A percentile compares a stretch with the other conserved stretches of the same genome.
These are phyloP conservation scores for Polylopha cassiicola DNA, from an alignment of 2,888 invertebrate species.

Conservation along the genomic window DNA sequence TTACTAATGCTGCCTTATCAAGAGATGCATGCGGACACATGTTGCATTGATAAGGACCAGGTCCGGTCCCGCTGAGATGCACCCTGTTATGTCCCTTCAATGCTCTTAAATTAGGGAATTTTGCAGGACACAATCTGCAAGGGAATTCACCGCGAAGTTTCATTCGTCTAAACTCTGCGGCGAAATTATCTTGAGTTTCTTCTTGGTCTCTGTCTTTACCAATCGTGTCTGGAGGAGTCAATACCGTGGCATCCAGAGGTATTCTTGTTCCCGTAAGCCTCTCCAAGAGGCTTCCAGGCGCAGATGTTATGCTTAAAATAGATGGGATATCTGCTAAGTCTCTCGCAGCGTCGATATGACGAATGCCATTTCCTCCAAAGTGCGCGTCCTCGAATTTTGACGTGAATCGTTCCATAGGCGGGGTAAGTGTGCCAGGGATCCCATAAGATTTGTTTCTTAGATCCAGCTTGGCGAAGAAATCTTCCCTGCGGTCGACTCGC, in stretches of 20 bases:
- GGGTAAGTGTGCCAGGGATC: slow-evolving; percentile 64
- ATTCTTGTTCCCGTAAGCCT: slow-evolving; percentile 74
- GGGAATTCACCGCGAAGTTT: slow-evolving; percentile 93
- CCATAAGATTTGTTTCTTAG: slow-evolving; percentile 82
- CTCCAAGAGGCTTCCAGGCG: slow-evolving; percentile 80
- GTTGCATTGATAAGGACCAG: slow-evolving; percentile 93
- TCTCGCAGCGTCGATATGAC: slow-evolving; percentile 78
- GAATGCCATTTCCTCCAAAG: slow-evolving; percentile 53
- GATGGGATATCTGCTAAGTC: slow-evolving; percentile 92
- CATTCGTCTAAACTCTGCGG: slow-evolving; percentile 92
- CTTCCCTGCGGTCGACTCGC: slow-evolving; percentile 79
- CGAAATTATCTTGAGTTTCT: slow-evolving; percentile 89
- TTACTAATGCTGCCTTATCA: slow-evolving; percentile 93
- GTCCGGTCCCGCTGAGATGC: slow-evolving; percentile 86
- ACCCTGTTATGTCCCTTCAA: slow-evolving; percentile 93
- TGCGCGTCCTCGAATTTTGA: slow-evolving; percentile 63
- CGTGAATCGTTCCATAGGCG: slow-evolving; percentile 63
- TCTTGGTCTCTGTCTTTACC: slow-evolving; percentile 69
- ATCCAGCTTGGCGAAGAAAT: slow-evolving; percentile 89
- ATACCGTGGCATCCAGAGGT: slow-evolving; percentile 58
- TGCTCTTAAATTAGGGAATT: slow-evolving; percentile 92
- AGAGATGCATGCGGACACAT: slow-evolving; percentile 93
- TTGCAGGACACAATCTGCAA: slow-evolving; percentile 90
- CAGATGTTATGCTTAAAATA: slow-evolving; percentile 86
- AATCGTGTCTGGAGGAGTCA: slow-evolving; percentile 66